Evolutionary conservation across 2,797 vertebrate genomes (phyloP).

Genomic region (Ibycter americanus): DNA sequence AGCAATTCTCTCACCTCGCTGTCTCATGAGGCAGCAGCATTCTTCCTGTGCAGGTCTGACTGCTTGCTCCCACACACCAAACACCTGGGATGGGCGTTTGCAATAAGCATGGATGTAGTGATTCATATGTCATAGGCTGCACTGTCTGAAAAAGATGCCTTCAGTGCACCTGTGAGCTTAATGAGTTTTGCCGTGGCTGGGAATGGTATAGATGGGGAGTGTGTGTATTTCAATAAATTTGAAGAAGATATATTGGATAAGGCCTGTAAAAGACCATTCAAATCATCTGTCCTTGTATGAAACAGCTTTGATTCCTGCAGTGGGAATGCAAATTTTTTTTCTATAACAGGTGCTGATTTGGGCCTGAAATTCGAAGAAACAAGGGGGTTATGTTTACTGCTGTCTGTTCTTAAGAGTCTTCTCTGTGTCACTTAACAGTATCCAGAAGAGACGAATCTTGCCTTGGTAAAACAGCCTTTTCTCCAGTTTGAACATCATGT

Average conservation of each 20-base stretch:
- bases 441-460: not conserved
- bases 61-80: not conserved
- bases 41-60: not conserved
- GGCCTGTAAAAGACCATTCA: not conserved
- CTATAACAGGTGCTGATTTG: not conserved
- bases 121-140: not conserved
- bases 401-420: not conserved
- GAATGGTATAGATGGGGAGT: not conserved
- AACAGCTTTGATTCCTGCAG: not conserved
- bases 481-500: not conserved
- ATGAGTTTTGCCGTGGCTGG: not conserved
- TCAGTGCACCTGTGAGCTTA: not conserved
- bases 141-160: not conserved
- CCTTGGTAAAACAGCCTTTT: not conserved
- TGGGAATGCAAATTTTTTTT: not conserved
- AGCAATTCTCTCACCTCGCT: not conserved
- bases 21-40: fast-evolving
- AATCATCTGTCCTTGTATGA: not conserved
- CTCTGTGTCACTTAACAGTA: not conserved
- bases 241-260: not conserved
- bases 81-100: not conserved
- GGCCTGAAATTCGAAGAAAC: not conserved
- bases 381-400: not conserved
- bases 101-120: not conserved
- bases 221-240: not conserved